Evolutionary conservation across 2,888 invertebrate genomes (phyloP), one percentile per base, ranked within the genome.

Genomic region (Strigamia transsilvanica): DNA sequence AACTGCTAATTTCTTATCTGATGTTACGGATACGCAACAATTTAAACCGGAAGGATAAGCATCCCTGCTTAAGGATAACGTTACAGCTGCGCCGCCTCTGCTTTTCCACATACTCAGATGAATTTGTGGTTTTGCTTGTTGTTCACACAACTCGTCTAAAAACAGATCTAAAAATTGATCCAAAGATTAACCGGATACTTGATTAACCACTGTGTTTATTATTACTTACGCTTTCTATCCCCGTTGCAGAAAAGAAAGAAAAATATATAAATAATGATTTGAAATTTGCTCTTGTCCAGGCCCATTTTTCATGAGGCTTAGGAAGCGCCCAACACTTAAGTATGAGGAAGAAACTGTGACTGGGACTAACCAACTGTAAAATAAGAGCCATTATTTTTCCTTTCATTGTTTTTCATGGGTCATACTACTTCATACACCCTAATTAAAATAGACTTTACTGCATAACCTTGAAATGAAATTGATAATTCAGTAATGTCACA

Each of bases 291-390:
- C 18, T 66, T n/a, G 12, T 18, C 21, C 18, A 18, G 12, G 18
- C 18, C 18, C 23, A 66, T 66, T 66, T 66, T 66, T 66, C 46
- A 66, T 21, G 21, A 66, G 61, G 23, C 23, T 1, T 23, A 66
- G 12, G 61, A 23, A 66, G 61, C 61, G n/a, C 23, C 18, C 61
- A 66, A 66, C 21, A 1, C 2, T 51, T n/a, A 66, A 66, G 18
- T 66, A 66, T 46, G 46, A 66, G 61, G 61, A 66, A 66, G 61
- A 66, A 66, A 66, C 21, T 66, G 61, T 66, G 61, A 21, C 61
- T 66, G 61, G 9, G 61, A 66, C 61, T 66, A 66, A 66, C 61
- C 61, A 66, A 66, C 21, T 66, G 61, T 66, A 66, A 66, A 66
- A 66, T 66, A 23, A 66, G 61, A 66, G 4, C 61, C 23, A 66